Evolutionary conservation across 2,113 vertebrate genomes (phyloP).

Genomic region (Ageneiosus marmoratus): DNA sequence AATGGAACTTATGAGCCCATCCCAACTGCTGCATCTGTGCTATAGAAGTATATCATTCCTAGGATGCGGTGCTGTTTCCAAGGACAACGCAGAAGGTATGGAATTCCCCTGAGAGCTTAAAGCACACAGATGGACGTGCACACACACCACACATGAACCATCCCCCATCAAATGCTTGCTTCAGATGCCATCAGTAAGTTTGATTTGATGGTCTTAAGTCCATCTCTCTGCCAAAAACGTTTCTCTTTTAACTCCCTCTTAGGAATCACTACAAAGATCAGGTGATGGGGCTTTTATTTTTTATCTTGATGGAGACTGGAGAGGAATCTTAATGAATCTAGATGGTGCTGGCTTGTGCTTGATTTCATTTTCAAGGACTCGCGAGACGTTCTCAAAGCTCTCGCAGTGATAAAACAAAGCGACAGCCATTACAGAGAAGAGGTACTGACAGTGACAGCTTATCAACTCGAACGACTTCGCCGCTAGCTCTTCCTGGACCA

Average conservation of each 20-base stretch:
- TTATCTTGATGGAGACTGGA: slow-evolving; percentile 1
- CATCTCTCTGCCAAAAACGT: slow-evolving; percentile 24
- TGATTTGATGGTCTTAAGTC: slow-evolving; percentile 37
- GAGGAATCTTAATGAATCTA: slow-evolving; percentile 41
- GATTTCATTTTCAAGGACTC: slow-evolving; percentile 42
- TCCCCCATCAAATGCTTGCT: slow-evolving; percentile 20
- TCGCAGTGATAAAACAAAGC: slow-evolving; percentile 5
- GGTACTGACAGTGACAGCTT: slow-evolving; percentile 7
- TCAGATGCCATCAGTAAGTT: slow-evolving; percentile 36
- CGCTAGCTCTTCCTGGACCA: neutral
- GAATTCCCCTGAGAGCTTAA: slow-evolving; percentile 29
- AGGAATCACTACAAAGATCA: slow-evolving; percentile 38
- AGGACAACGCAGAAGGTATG: slow-evolving; percentile 17
- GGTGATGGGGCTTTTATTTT: slow-evolving; percentile 7
- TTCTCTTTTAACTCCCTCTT: slow-evolving; percentile 41
- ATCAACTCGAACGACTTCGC: neutral
- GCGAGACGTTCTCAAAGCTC: slow-evolving; percentile 13
- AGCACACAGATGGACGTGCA: slow-evolving; percentile 3
- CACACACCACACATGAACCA: slow-evolving; percentile 48
- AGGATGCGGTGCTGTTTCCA: slow-evolving; percentile 24
- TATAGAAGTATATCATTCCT: slow-evolving; percentile 16
- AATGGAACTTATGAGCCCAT: neutral
- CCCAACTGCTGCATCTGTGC: slow-evolving; percentile 6
- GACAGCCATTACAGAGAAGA: slow-evolving; percentile 17
- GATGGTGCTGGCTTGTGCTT: slow-evolving; percentile 8